Base-by-base conservation (phyloP, 2,113 vertebrate genomes). In the Hippocampus guttulatus region DNA sequence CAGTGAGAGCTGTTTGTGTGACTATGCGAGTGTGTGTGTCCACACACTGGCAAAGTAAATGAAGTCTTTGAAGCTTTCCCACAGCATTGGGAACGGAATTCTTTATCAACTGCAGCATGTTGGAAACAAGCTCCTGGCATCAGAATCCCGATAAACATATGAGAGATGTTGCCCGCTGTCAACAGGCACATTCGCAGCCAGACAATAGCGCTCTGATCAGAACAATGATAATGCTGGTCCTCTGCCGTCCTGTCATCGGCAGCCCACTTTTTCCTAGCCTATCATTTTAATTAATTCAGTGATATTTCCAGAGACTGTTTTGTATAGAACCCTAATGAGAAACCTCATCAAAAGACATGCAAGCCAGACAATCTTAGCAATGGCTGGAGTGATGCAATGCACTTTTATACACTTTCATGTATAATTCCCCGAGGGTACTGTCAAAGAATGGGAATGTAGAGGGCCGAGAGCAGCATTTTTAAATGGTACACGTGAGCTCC, bases 211-310 rank as follows among this genome's bases (percentile, higher is more conserved):
- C 86, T 86, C 87, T 92, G 90, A 92, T 92, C 90, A 90, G 85
- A 90, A 88, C 87, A 91, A 89, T 89, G 88, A 92, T 92, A 91
- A 81, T 76, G 60, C 68, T 43, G 84, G 72, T 76, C 76, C 74
- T 77, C 76, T 75, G 80, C 75, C 61, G 64, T 84, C 82, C 84
- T 81, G 86, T 84, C 80, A 75, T 76, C 82, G 84, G 84, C 84
- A 76, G 84, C 81, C 82, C 83, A 87, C 84, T 84, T 86, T 89
- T 87, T 81, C 85, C 71, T 80, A 88, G 90, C 88, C 86, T 90
- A 90, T 92, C 85, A 91, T 91, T 92, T 91, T 90, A 90, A 92
- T 92, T 91, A 90, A 91, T 92, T 88, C 85, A 83, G 87, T 88
- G 86, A 91, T 92, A 91, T 91, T 91, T 91, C 87, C 84, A 84